These are phyloP conservation scores for Dynastes hyllus DNA, from an alignment of 2,888 invertebrate genomes.

Conservation along the genomic window DNA sequence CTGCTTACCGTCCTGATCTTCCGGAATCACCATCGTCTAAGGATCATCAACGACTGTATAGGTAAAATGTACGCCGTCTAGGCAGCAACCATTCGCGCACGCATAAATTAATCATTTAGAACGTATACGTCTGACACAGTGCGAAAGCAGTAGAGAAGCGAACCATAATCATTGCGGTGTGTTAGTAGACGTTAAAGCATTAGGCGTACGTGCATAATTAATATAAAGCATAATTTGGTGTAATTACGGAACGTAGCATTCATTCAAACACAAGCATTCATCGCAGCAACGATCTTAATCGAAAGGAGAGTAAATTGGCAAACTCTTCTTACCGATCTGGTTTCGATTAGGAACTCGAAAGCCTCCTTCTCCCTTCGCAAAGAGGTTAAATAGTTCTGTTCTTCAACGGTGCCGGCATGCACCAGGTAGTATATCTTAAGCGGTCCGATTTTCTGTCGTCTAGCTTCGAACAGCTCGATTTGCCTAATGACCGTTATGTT, in stretches of 20 bases:
- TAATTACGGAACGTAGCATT: too few species aligned
- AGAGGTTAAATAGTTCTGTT: constrained; percentile 94
- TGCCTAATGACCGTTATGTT: constrained; percentile 92
- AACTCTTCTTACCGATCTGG: constrained; percentile 86
- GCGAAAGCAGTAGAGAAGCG: too few species aligned
- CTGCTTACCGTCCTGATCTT: constrained; percentile 90
- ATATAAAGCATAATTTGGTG: too few species aligned
- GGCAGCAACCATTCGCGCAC: too few species aligned
- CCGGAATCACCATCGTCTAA: constrained; percentile 89
- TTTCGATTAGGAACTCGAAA: constrained; percentile 92
- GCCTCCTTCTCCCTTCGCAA: constrained; percentile 94
- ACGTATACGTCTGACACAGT: too few species aligned
- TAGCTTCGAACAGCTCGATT: constrained; percentile 88
- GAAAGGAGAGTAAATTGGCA: background rate
- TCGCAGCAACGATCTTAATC: background rate
- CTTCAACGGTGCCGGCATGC: constrained; percentile 95
- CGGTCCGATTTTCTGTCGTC: constrained; percentile 72
- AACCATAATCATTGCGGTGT: too few species aligned
- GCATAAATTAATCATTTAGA: too few species aligned
- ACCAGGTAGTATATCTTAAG: constrained; percentile 91
- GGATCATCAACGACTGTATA: constrained; percentile 12
- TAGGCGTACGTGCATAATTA: too few species aligned
- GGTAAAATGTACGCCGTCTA: too few species aligned
- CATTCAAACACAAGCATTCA: too few species aligned
- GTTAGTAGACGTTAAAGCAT: too few species aligned